A percentile compares a stretch with the other conserved stretches of the same genome.
Evolutionary conservation across 2,113 vertebrate genomes (phyloP).

Genomic region (Rhynchomys soricoides): DNA sequence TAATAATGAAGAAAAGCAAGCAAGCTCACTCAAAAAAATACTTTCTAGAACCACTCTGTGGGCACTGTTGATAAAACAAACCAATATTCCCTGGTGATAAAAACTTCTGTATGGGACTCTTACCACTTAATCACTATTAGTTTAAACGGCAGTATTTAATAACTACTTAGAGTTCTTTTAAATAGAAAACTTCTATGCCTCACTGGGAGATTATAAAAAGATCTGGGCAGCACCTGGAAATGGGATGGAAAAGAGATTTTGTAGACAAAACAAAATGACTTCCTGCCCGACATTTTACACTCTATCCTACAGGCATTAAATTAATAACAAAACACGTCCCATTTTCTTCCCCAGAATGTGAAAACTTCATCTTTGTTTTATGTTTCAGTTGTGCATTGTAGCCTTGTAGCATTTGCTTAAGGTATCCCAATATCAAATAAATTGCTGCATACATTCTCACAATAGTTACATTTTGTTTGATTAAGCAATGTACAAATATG

Average conservation of each 20-base stretch:
- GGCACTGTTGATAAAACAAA: background rate
- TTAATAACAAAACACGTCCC: background rate
- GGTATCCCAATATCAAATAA: background rate
- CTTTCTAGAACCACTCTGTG: background rate
- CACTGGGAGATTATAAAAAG: background rate
- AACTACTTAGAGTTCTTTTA: background rate
- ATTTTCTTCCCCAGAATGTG: background rate
- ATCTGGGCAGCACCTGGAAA: background rate
- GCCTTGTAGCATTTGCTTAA: background rate
- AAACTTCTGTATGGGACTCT: background rate
- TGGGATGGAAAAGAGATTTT: background rate
- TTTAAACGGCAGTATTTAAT: background rate
- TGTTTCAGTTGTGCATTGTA: background rate
- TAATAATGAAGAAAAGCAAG: background rate
- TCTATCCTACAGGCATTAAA: background rate
- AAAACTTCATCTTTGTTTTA: background rate
- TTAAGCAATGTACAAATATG: background rate
- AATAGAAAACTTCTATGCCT: background rate
- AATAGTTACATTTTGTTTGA: background rate
- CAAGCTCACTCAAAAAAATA: background rate
- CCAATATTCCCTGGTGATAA: background rate
- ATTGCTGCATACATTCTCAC: background rate
- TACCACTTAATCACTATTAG: background rate
- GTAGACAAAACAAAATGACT: background rate
- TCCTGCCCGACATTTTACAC: background rate